Base-by-base conservation (phyloP, 2,888 invertebrate species). In the Callyntrura sp. region DNA sequence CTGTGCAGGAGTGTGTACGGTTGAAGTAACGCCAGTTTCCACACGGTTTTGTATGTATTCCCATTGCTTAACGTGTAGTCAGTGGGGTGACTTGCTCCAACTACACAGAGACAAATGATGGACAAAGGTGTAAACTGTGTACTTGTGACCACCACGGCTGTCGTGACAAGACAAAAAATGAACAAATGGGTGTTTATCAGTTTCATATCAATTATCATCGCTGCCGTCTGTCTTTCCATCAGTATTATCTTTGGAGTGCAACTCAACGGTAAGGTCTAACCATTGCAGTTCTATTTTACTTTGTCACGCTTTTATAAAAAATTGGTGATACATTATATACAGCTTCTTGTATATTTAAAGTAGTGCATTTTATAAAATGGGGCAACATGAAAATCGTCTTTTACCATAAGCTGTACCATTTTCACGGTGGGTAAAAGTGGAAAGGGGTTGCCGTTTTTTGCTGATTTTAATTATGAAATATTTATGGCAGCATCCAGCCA, bases 91-190 rank as follows among this genome's bases (percentile, higher is more conserved):
- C 23, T 82, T 14, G 82, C 81, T 88, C 81, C 86, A 73, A 62
- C 68, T 76, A 57, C 57, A 85, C 85, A 76, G 12, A 57, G 12
- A 73, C 82, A 89, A 90, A 92, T 92, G 92, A 92, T 92, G 91
- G 91, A 91, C 90, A 92, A 91, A 90, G 92, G 92, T 88, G 92
- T 92, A 17, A 92, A 92, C 81, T 92, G 92, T 90, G 92, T 92
- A 68, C 90, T 92, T 78, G 92, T 92, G 83, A 92, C 92, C 48
- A 92, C 92, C 51, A 70, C 91, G 62, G 90, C 91, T 84, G 89
- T 89, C 87, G 89, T 89, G 60, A 81, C 87, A 57, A 87, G 70
- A 45, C 91, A 88, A 76, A 91, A 91, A 85, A 87, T 89, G 83
- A 90, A 91, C 85, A 92, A 92, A 88, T 92, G 91, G 91, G 76